Evolutionary conservation across 2,113 vertebrate genomes (phyloP).

Genomic region (Emydura subglobosa): DNA sequence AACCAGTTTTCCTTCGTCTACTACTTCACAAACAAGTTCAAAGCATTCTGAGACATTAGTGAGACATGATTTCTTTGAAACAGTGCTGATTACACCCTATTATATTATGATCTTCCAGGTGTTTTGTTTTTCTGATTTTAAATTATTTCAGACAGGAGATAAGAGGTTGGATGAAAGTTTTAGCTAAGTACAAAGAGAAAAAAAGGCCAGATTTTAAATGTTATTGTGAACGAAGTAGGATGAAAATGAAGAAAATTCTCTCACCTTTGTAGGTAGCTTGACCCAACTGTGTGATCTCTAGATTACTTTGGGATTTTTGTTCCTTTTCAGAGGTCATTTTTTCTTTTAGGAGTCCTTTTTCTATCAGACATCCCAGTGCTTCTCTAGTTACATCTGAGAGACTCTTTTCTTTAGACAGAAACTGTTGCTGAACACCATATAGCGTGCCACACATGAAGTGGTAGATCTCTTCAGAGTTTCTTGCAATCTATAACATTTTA

Average conservation of each 20-base stretch:
- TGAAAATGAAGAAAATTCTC: neutral
- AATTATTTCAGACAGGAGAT: neutral
- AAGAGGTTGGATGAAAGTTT: neutral
- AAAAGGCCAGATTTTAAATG: neutral
- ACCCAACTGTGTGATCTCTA: slow-evolving; percentile 89
- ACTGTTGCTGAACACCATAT: slow-evolving; percentile 86
- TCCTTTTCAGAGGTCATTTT: neutral
- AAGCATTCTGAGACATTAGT: neutral
- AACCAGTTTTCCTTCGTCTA: neutral
- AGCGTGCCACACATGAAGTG: slow-evolving; percentile 87
- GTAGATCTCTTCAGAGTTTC: slow-evolving; percentile 78
- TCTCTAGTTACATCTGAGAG: slow-evolving; percentile 80
- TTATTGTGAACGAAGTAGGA: neutral
- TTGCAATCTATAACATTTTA: slow-evolving; percentile 83
- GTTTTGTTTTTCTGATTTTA: neutral
- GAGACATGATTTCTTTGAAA: neutral
- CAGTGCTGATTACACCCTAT: neutral
- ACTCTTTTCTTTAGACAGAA: slow-evolving; percentile 81
- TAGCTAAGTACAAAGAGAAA: neutral
- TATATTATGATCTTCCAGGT: neutral
- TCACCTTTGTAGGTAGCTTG: slow-evolving; percentile 92
- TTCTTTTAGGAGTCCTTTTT: slow-evolving; percentile 84
- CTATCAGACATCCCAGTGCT: slow-evolving; percentile 79
- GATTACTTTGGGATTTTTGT: slow-evolving; percentile 18
- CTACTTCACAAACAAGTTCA: neutral